Base-by-base conservation (phyloP, 2,888 invertebrate genomes). In the Lepidocyrtinus sp. region DNA sequence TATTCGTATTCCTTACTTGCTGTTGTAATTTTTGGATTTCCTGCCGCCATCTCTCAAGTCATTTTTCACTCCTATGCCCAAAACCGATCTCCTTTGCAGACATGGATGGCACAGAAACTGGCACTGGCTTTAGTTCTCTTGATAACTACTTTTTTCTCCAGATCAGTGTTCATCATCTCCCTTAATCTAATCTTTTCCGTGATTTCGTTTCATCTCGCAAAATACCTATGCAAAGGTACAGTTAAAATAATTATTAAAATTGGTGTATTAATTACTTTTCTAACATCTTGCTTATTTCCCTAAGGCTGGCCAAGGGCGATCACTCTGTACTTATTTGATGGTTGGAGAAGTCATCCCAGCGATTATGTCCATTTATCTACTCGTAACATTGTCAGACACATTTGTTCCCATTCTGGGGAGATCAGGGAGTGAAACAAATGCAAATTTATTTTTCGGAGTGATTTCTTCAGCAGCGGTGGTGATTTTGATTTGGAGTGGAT, bases 351-450 rank as follows among this genome's bases (percentile, higher is more conserved):
- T 83, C 2, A 73, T 86, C 24, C 86, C 86, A 0, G 61, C 85
- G 15, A 70, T 85, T 1, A 75, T 85, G 73, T 81, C 83, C 7
- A 55, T 67, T 5, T 84, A 85, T 45, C 50, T 84, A 2, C 45
- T 82, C 0, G 70, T 79, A 2, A 83, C 77, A n/a, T 64, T 86
- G 7, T 73, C 84, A 0, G 85, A 86, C 36, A 83, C 85, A 2
- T 86, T 86, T 71, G 85, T 85, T 7, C 85, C 85, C 0, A 86
- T 85, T 25, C 69, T 85, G 81, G 86, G 85, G 15, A 73, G 85
- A 22, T 82, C 84, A 0, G 85, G 85, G 2, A 79, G 82, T 21
- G 85, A 84, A 46, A 81, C 81, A 0, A 82, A 86, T 82, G 84
- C 85, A 0, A 86, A 84, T 71, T 46, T 86, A n/a, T 84, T 85